Evolutionary conservation across 2,888 invertebrate genomes (phyloP).

Genomic region (Allophyes oxyacanthae): DNA sequence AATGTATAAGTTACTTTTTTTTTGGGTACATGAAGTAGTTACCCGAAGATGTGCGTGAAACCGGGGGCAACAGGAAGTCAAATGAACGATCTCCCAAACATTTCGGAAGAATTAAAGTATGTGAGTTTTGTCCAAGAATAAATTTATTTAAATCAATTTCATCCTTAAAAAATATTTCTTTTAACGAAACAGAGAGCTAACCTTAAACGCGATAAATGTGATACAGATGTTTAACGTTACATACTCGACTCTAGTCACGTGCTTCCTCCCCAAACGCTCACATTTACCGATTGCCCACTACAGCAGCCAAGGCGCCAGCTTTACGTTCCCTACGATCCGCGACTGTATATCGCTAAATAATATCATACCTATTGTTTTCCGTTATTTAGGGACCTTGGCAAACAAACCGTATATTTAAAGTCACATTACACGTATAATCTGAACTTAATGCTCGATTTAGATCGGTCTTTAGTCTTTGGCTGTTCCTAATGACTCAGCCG

Average conservation of each 20-base stretch:
- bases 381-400: slow-evolving; percentile 22
- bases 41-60: too few species aligned
- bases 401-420: slow-evolving; percentile 50
- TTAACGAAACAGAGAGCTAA: slow-evolving; percentile 6
- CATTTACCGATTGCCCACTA: slow-evolving; percentile 72
- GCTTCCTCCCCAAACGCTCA: slow-evolving; percentile 59
- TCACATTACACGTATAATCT: slow-evolving; percentile 43
- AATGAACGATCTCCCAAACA: too few species aligned
- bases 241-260: slow-evolving; percentile 60
- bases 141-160: too few species aligned
- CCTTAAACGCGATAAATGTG: slow-evolving; percentile 50
- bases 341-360: slow-evolving; percentile 58
- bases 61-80: too few species aligned
- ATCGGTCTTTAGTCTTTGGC: slow-evolving; percentile 18
- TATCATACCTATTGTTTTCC: slow-evolving; percentile 47
- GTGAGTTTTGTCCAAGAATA: too few species aligned
- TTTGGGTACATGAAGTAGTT: too few species aligned
- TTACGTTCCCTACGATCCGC: slow-evolving; percentile 66
- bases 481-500: slow-evolving; percentile 38
- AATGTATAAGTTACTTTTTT: too few species aligned
- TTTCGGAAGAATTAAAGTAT: too few species aligned
- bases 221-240: slow-evolving; percentile 48
- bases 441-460: slow-evolving; percentile 26
- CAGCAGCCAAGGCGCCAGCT: slow-evolving; percentile 63
- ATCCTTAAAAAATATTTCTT: background rate